Percentiles rank a stretch among this genome's conserved stretches.
Conservation (phyloP, 2,888 invertebrate species). For the Coleophora deauratella region DNA sequence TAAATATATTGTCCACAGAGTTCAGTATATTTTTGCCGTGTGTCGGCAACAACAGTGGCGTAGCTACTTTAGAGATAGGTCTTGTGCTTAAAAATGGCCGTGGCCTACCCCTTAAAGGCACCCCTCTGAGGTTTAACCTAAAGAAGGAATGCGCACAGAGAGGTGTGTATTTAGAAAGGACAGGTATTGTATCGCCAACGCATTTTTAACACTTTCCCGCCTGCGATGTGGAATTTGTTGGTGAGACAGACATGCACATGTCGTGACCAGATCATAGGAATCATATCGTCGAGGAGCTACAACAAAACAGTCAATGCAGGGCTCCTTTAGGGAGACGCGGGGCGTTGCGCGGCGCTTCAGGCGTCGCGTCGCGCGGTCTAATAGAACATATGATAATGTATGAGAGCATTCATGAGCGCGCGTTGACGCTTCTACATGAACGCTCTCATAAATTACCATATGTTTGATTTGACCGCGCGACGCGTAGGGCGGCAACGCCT, state of each 20-base stretch:
- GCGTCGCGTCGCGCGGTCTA: too few species aligned
- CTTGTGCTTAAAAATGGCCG: constrained; percentile 87
- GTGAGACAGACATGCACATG: constrained; percentile 10
- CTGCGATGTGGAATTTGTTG: constrained; percentile 39
- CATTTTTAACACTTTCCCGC: constrained; percentile 71
- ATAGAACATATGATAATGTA: too few species aligned
- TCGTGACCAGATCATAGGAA: too few species aligned
- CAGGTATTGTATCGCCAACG: constrained; percentile 76
- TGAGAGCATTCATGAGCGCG: too few species aligned
- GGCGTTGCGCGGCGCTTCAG: too few species aligned
- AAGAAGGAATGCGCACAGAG: constrained; percentile 95
- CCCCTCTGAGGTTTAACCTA: constrained; percentile 88
- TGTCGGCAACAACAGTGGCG: constrained; percentile 89
- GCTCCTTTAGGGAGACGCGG: too few species aligned
- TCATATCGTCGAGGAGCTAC: too few species aligned
- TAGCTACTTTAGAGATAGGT: constrained; percentile 90
- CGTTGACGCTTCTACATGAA: too few species aligned
- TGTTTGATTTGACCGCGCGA: too few species aligned
- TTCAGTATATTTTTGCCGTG: constrained; percentile 92
- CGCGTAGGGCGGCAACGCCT: too few species aligned
- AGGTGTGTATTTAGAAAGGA: constrained; percentile 84
- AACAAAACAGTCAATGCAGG: too few species aligned
- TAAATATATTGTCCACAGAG: constrained; percentile 68
- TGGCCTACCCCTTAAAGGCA: constrained; percentile 87
- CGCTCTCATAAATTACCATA: too few species aligned